Base-by-base conservation (phyloP, 2,113 vertebrate species). In the Corythaeola cristata region DNA sequence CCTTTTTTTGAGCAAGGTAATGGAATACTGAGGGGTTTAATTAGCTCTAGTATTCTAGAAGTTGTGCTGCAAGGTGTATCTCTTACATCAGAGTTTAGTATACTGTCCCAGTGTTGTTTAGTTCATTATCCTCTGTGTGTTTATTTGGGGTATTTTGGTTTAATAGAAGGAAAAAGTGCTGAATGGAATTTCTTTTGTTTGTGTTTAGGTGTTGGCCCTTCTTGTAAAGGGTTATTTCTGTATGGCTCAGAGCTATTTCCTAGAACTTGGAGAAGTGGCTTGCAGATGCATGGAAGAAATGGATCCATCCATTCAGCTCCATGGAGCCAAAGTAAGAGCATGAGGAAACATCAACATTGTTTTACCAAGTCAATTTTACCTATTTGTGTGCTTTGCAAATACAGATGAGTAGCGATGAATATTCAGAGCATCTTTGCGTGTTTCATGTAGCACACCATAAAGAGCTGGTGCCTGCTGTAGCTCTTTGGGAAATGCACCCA, bases 171-270 rank as follows among this genome's bases (percentile, higher is more conserved):
- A 14, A 55, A 52, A 75, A 77, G 21, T 1, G 5, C 77, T 89
- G 66, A 94, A 4, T n/a, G 28, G 60, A 18, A 15, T 85, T 59
- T 68, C 47, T 81, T 88, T 30, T 68, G 7, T 75, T 35, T 49
- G 72, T 56, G 55, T 63, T 39, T 86, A 99, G 99, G 99, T 99
- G 37, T 94, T 99, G 96, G 99, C 98, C 49, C 98, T 99, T 74
- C 98, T 99, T 91, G 99, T 99, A n/a, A 99, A 98, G 47, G 99
- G 99, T 49, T 99, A 99, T 97, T 99, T 99, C 96, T 96, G 97
- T 64, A 76, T 99, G 88, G 94, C 98, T 49, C 99, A 99, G 78
- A 75, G 93, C 41, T 98, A 97, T 94, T 93, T 99, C 81, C 96
- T 98, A 77, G 99, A 99, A 62, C 98, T 99, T 66, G 98, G 98